A percentile compares a stretch with the other conserved stretches of the same genome.
phyloP scores from a whole-genome alignment of 1,140 invertebrate species.

The Atopsyche davidsoni region DNA sequence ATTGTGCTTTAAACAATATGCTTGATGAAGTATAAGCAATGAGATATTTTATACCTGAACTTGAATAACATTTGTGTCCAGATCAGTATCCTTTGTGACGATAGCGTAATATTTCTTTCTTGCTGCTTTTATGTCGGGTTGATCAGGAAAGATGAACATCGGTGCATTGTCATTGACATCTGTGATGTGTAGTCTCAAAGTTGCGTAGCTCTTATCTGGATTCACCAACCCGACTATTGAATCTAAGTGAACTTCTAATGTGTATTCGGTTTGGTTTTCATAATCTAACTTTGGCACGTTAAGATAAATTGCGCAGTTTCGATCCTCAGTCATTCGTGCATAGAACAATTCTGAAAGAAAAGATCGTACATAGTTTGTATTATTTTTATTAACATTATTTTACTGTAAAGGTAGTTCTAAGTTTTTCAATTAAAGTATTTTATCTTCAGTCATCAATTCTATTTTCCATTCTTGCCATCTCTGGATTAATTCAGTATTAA shows the following conservation, averaged over 20 bases:
- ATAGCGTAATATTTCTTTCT: slow-evolving; percentile 51
- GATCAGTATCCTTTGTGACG: slow-evolving; percentile 60
- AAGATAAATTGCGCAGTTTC: slow-evolving; percentile 71
- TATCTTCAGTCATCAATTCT: too few species aligned
- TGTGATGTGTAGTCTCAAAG: slow-evolving; percentile 73
- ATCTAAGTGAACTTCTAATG: slow-evolving; percentile 67
- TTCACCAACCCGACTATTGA: slow-evolving; percentile 72
- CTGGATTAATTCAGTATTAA: too few species aligned
- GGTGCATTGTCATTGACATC: slow-evolving; percentile 87
- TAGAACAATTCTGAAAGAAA: slow-evolving; percentile 59
- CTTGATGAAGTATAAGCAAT: not conserved
- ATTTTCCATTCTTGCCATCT: too few species aligned
- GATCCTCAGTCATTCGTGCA: slow-evolving; percentile 64
- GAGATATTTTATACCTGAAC: slow-evolving; percentile 48
- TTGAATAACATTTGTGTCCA: slow-evolving; percentile 69
- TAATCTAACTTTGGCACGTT: slow-evolving; percentile 65
- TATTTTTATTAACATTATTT: not conserved
- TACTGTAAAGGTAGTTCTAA: slow-evolving; percentile 9
- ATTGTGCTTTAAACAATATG: too few species aligned
- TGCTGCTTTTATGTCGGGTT: slow-evolving; percentile 38
- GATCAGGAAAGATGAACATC: slow-evolving; percentile 66
- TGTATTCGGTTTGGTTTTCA: slow-evolving; percentile 65
- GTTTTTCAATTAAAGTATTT: too few species aligned
- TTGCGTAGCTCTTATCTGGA: slow-evolving; percentile 62
- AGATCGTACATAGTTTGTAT: too few species aligned